Conservation (phyloP, 2,888 invertebrate species). For the Dynastes tityus region DNA sequence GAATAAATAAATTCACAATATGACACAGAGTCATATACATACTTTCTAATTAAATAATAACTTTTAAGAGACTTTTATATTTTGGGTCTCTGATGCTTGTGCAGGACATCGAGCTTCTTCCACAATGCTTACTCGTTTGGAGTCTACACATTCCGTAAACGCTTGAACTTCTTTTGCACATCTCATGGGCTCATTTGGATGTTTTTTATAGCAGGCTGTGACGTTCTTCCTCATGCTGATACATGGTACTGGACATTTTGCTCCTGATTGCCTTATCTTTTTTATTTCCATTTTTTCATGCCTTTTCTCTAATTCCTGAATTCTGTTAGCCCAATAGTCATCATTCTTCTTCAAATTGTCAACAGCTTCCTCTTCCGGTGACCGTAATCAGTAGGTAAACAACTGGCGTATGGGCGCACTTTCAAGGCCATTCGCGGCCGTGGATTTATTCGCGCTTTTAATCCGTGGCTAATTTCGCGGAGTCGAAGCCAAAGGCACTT, state of each 20-base stretch:
- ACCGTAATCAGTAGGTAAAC: too few relatives aligned
- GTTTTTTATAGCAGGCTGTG: constrained; percentile 75
- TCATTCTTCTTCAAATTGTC: constrained; percentile 71
- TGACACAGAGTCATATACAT: constrained; percentile 30
- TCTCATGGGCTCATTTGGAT: constrained; percentile 75
- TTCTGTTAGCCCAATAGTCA: constrained; percentile 75
- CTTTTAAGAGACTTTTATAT: constrained; percentile 19
- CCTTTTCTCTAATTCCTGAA: constrained; percentile 73
- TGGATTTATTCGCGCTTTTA: too few relatives aligned
- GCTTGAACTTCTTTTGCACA: constrained; percentile 76
- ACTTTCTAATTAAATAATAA: constrained; percentile 41
- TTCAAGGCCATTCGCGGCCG: too few relatives aligned
- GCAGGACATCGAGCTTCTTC: constrained; percentile 50
- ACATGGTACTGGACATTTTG: constrained; percentile 71
- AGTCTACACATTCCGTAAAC: constrained; percentile 77
- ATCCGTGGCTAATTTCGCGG: too few relatives aligned
- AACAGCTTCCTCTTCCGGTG: constrained; percentile 69
- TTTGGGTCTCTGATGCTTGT: background rate
- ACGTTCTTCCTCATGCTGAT: constrained; percentile 73
- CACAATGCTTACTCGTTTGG: constrained; percentile 71
- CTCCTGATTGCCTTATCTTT: constrained; percentile 26
- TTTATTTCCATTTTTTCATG: constrained; percentile 71
- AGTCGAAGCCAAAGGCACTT: too few relatives aligned
- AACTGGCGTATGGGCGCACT: too few relatives aligned
- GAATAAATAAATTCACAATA: constrained; percentile 13